A percentile compares a stretch with the other conserved stretches of the same genome.
Conservation (phyloP, 2,113 vertebrate species). For the Redunca redunca region DNA sequence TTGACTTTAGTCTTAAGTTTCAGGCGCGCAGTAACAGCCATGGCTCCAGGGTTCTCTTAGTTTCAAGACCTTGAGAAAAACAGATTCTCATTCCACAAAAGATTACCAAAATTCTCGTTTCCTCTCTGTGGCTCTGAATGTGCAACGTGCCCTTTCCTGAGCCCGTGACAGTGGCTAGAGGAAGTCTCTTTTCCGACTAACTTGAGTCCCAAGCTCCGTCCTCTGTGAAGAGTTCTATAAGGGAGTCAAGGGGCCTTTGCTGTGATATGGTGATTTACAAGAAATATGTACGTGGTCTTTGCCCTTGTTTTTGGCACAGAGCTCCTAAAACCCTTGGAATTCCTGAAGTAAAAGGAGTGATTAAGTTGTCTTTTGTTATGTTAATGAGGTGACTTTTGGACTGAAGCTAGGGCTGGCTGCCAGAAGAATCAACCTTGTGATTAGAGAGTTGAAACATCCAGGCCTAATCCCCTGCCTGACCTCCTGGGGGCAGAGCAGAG, state of each 20-base stretch:
- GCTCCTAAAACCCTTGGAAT: neutral
- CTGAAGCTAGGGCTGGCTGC: neutral
- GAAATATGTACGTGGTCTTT: neutral
- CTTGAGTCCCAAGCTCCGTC: neutral
- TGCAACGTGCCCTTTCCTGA: neutral
- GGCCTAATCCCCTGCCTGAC: too few species aligned
- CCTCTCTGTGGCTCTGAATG: neutral
- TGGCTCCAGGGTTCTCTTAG: neutral
- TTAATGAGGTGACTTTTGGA: neutral
- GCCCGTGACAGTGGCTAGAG: neutral
- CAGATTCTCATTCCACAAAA: neutral
- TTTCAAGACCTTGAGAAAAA: neutral
- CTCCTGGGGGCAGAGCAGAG: neutral
- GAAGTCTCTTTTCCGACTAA: neutral
- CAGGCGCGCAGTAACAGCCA: accelerated
- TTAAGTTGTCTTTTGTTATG: neutral
- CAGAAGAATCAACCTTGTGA: neutral
- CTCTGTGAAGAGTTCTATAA: neutral
- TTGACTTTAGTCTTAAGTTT: neutral
- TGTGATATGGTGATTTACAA: neutral
- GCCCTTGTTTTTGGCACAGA: neutral
- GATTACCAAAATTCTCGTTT: neutral
- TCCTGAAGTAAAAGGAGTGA: neutral
- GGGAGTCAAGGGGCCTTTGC: neutral
- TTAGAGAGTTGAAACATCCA: neutral